Base-by-base conservation (phyloP, 1,140 invertebrate genomes). In the Diorhabda elongata region DNA sequence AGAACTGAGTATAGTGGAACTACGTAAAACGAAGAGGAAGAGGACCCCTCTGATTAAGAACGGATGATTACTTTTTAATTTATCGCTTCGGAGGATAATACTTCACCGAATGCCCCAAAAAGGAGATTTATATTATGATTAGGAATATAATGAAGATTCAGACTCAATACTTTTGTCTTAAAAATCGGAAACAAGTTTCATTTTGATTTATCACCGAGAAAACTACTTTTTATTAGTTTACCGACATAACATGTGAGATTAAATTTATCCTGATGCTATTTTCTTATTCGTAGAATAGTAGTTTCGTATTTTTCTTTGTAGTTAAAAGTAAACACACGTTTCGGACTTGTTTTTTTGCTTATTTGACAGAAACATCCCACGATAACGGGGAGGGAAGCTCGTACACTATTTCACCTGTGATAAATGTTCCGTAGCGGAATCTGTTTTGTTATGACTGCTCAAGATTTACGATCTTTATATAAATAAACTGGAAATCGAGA, bases 391-490 rank as follows among this genome's bases (percentile, higher is more conserved):
- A 52, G 47, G 47, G 47, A 52, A 52, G 47, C 47, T 4, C 47
- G 47, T 52, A 52, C 47, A 52, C 6, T 52, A 52, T 52, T 52
- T 52, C 47, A 52, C 47, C 47, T 52, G 47, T 52, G 47, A 52
- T 52, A 52, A 52, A 52, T 52, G 47, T 52, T 52, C 47, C 4
- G 47, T 52, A n/a, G n/a, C 47, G 47, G 47, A 52, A 52, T 52
- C 47, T 52, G 47, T 52, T 52, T 52, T 52, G 47, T 52, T 52
- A 52, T 52, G 47, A 52, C 47, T 52, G 47, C n/a, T 52, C 47
- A n/a, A 52, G 47, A 52, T 52, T 52, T 52, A 52, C 47, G 47
- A 52, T 52, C 47, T 52, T 52, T 52, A 52, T 52, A 52, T 52
- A 52, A 52, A 52, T 52, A 52, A 52, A 52, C 47, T 52, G 47